phyloP scores from a whole-genome alignment of 2,797 vertebrate species.

The Microchirus variegatus region DNA sequence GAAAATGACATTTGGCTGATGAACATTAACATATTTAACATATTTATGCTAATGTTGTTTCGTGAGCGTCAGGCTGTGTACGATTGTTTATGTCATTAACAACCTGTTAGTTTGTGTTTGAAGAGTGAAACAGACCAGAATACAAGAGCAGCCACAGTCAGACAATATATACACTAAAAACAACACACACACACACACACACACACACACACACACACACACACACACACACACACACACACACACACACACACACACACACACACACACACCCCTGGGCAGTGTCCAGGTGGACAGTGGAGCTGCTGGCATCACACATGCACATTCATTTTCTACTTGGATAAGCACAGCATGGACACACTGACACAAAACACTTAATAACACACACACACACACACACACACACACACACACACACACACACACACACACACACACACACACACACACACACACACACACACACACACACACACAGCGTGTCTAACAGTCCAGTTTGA shows the following conservation, averaged over 20 bases:
- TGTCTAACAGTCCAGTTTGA: slow-evolving; percentile 39
- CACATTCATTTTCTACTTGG: slow-evolving; percentile 71
- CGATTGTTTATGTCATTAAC: no score
- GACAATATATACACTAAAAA: no score
- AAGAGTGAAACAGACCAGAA: no score
- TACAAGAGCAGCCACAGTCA: no score
- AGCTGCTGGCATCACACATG: slow-evolving; percentile 62
- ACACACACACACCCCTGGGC: slow-evolving; percentile 47
- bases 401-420: slow-evolving; percentile 16
- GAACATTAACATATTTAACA: no score
- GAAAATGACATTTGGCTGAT: no score
- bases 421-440: slow-evolving; percentile 16
- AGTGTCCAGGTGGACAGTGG: slow-evolving; percentile 66
- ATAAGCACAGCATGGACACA: slow-evolving; percentile 63
- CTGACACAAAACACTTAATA: slow-evolving; percentile 40
- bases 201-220: slow-evolving; percentile 21
- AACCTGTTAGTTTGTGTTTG: no score
- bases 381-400: slow-evolving; percentile 25
- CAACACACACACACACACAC: slow-evolving; percentile 21
- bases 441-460: slow-evolving; percentile 24
- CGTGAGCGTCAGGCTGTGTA: no score
- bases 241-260: slow-evolving; percentile 28
- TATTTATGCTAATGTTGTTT: no score
- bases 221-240: slow-evolving; percentile 27
- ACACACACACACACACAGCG: slow-evolving; percentile 18